A percentile compares a stretch with the other conserved stretches of the same genome.
Conservation (phyloP, 1,140 invertebrate species). For the Triops longicaudatus region DNA sequence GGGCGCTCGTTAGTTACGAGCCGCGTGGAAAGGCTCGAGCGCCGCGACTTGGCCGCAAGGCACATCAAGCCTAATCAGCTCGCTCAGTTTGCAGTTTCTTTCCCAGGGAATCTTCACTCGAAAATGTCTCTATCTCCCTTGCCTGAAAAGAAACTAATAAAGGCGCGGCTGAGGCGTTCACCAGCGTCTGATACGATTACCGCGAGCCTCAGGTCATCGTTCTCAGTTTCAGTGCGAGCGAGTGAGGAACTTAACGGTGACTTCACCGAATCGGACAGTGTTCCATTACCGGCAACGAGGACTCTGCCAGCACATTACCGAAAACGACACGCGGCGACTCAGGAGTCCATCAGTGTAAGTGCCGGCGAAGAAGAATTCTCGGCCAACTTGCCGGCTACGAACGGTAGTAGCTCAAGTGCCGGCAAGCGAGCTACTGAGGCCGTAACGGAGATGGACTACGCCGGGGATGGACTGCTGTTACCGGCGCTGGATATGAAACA, state of each 20-base stretch:
- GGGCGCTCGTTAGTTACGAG: not conserved
- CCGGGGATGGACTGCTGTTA: not conserved
- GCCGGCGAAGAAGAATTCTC: not conserved
- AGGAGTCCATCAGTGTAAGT: constrained; percentile 1
- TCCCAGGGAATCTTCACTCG: not conserved
- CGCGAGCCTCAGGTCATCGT: not conserved
- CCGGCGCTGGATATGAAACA: not conserved
- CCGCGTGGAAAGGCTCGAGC: not conserved
- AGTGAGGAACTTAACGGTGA: not conserved
- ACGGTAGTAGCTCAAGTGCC: not conserved
- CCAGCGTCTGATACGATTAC: not conserved
- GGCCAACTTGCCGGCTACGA: not conserved
- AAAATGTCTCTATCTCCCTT: not conserved
- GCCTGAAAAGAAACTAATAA: too few relatives aligned
- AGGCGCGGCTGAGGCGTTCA: not conserved
- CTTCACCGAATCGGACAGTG: not conserved
- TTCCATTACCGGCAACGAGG: constrained; percentile 10
- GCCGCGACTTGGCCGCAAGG: not conserved
- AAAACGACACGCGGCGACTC: not conserved
- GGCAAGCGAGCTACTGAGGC: not conserved
- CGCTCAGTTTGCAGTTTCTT: not conserved
- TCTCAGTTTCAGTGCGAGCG: not conserved
- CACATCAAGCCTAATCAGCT: constrained; percentile 6
- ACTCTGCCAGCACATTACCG: not conserved
- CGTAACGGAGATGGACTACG: not conserved